phyloP scores from a whole-genome alignment of 2,797 vertebrate genomes.

The Dipus sagitta region DNA sequence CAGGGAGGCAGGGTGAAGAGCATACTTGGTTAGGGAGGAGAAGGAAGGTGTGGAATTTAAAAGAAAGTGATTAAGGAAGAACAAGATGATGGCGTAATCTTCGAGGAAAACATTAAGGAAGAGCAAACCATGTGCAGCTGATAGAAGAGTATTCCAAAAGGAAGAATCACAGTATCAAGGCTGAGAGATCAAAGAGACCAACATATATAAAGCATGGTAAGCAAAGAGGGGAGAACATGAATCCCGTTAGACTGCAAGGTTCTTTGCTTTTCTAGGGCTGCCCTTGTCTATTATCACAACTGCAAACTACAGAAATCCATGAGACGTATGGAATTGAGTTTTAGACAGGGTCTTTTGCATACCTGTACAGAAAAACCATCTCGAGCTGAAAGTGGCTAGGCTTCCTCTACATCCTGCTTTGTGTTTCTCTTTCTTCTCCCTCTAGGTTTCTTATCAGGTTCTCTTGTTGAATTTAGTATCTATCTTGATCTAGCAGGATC shows the following conservation, averaged over 20 bases:
- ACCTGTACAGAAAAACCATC: too few relatives aligned
- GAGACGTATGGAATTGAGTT: background rate
- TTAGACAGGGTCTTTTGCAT: rapidly evolving
- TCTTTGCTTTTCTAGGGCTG: background rate
- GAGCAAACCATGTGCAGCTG: background rate
- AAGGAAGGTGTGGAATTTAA: background rate
- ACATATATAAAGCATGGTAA: background rate
- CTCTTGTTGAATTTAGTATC: background rate
- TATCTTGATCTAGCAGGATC: background rate
- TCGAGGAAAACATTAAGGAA: background rate
- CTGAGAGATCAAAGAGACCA: background rate
- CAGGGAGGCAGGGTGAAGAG: background rate
- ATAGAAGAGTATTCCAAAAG: background rate
- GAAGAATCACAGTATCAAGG: background rate
- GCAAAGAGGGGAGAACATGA: background rate
- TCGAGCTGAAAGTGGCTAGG: too few relatives aligned
- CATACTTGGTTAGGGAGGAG: background rate
- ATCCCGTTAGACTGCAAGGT: rapidly evolving
- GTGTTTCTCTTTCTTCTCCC: background rate
- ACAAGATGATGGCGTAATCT: background rate
- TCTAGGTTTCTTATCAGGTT: background rate
- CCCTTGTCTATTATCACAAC: background rate
- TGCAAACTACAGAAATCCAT: background rate
- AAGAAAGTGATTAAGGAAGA: background rate
- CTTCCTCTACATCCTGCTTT: background rate